A percentile compares a stretch with the other conserved stretches of the same genome.
Evolutionary conservation across 2,888 invertebrate genomes (phyloP).

Genomic region (Rosalia funebris): DNA sequence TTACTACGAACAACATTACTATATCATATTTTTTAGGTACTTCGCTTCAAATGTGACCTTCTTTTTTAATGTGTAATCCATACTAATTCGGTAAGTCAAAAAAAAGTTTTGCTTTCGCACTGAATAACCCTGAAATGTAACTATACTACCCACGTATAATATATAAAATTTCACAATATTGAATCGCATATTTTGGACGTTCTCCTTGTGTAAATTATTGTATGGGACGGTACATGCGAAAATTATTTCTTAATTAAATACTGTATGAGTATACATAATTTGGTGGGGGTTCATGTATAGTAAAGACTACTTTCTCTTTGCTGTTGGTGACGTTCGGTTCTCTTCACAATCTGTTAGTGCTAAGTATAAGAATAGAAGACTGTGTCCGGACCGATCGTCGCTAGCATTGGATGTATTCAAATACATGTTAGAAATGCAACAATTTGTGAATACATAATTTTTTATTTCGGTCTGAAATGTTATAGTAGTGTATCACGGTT

Average conservation of each 20-base stretch:
- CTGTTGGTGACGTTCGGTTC: slow-evolving; percentile 29
- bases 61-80: slow-evolving; percentile 8
- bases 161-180: neutral
- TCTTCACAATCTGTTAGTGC: slow-evolving; percentile 29
- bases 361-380: slow-evolving; percentile 22
- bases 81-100: slow-evolving; percentile 4
- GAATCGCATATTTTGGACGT: slow-evolving; percentile 16
- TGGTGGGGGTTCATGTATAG: slow-evolving; percentile 33
- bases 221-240: slow-evolving; percentile 25
- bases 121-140: slow-evolving; percentile 19
- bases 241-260: slow-evolving; percentile 26
- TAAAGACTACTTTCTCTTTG: slow-evolving; percentile 40
- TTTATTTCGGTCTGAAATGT: neutral
- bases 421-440: neutral
- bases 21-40: neutral
- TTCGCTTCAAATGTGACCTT: neutral
- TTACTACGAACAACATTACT: neutral
- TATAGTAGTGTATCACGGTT: too few relatives aligned
- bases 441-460: neutral
- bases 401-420: neutral
- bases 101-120: slow-evolving; percentile 10
- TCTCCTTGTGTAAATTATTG: slow-evolving; percentile 22
- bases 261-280: slow-evolving; percentile 23
- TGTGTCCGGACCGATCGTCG: slow-evolving; percentile 10
- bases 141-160: slow-evolving; percentile 1